Evolutionary conservation across 2,888 invertebrate species (phyloP).

Genomic region (Apoderus coryli): DNA sequence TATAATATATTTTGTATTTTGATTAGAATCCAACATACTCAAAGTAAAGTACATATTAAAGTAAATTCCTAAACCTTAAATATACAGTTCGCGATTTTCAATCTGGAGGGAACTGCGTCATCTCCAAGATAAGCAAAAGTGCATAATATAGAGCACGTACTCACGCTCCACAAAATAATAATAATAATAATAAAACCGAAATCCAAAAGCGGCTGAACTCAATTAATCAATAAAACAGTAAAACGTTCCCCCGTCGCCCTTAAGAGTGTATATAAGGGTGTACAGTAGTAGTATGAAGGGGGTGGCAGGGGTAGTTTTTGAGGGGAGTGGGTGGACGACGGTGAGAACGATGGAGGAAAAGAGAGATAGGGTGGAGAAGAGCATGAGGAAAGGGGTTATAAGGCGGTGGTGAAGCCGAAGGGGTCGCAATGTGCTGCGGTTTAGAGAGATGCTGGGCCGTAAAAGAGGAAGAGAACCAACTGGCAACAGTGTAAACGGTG

Average conservation of each 20-base stretch:
- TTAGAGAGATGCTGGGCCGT: constrained; percentile 34
- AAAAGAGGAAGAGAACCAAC: constrained; percentile 27
- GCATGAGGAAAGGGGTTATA: constrained; percentile 20
- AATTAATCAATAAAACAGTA: constrained; percentile 36
- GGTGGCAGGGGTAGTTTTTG: constrained; percentile 10
- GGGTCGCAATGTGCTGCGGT: constrained; percentile 34
- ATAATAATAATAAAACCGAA: constrained; percentile 15
- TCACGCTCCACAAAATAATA: no score
- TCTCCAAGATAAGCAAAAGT: no score
- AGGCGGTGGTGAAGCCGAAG: constrained; percentile 20
- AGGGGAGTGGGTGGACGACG: constrained; percentile 18
- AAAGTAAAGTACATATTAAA: no score
- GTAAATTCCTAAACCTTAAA: no score
- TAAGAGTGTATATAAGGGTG: constrained; percentile 26
- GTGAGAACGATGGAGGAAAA: no score
- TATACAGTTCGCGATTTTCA: no score
- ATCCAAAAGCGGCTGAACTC: constrained; percentile 29
- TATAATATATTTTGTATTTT: no score
- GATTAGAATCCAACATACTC: no score
- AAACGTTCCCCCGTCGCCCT: constrained; percentile 34
- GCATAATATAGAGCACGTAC: no score
- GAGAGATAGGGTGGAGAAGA: constrained; percentile 13
- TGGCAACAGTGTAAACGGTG: constrained; percentile 32
- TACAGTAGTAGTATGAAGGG: constrained; percentile 10
- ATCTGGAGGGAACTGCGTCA: no score